These are phyloP conservation scores for Chrysolina americana DNA, from an alignment of 2,888 invertebrate species.

Conservation along the genomic window DNA sequence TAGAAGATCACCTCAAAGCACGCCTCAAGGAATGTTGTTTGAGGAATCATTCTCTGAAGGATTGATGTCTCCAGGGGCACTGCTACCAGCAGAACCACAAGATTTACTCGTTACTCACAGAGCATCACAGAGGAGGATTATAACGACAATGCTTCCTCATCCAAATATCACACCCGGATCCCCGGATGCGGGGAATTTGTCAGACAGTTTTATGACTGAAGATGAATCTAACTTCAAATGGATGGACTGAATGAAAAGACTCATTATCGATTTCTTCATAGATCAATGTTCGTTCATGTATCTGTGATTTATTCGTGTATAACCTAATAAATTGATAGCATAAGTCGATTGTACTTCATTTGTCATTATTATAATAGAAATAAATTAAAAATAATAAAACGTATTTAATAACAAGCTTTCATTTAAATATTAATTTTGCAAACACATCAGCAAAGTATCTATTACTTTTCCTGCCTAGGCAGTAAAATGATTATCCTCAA, in stretches of 20 bases:
- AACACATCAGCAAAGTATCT: too few relatives aligned
- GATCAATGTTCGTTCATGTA: not conserved
- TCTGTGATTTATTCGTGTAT: not conserved
- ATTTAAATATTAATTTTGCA: too few relatives aligned
- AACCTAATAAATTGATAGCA: not conserved
- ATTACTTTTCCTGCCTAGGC: too few relatives aligned
- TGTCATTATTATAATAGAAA: too few relatives aligned
- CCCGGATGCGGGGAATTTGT: not conserved
- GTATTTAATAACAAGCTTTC: too few relatives aligned
- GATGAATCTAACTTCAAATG: slow-evolving; percentile 11
- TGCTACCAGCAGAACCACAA: not conserved
- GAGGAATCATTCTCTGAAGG: not conserved
- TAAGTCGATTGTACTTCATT: not conserved
- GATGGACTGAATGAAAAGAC: slow-evolving; percentile 16
- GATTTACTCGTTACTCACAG: not conserved
- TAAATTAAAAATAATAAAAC: too few relatives aligned
- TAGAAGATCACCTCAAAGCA: not conserved
- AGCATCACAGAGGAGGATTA: slow-evolving; percentile 4
- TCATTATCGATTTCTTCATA: not conserved
- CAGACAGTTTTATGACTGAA: not conserved
- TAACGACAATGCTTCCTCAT: slow-evolving; percentile 1
- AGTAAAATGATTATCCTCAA: too few relatives aligned
- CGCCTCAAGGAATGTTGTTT: not conserved
- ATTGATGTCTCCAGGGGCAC: not conserved
- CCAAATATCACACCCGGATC: slow-evolving; percentile 10